Conservation (phyloP, 2,888 invertebrate species). For the Coenonympha glycerion region DNA sequence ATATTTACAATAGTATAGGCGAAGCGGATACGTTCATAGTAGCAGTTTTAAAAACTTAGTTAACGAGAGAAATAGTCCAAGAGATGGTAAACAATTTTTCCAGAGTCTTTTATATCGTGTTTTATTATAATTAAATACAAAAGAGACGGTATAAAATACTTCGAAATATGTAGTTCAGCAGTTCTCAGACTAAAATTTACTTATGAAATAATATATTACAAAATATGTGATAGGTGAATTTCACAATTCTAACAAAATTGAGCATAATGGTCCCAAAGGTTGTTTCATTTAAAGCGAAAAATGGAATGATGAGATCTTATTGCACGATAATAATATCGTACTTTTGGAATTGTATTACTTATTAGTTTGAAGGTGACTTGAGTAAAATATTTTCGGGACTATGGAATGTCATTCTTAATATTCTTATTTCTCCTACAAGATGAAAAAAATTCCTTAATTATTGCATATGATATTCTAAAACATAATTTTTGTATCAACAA, state of each 20-base stretch:
- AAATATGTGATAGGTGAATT: conserved; percentile 34
- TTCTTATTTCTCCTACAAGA: no score
- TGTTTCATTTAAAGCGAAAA: conserved; percentile 50
- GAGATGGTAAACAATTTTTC: neutral
- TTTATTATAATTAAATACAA: neutral
- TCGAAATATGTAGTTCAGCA: neutral
- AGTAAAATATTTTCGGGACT: no score
- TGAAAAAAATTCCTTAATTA: no score
- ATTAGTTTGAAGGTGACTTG: conserved; percentile 12
- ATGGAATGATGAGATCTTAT: conserved; percentile 74
- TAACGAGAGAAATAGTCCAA: conserved; percentile 27
- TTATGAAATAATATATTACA: conserved; percentile 48
- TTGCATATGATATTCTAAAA: no score
- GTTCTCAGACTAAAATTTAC: conserved; percentile 13
- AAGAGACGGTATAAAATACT: no score
- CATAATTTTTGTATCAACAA: no score
- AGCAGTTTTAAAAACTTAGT: conserved; percentile 46
- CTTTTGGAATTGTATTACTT: conserved; percentile 24
- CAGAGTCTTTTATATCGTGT: neutral
- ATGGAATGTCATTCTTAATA: no score
- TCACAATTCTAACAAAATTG: conserved; percentile 46
- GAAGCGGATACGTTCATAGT: conserved; percentile 38
- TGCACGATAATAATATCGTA: conserved; percentile 31
- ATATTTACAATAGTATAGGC: conserved; percentile 49
- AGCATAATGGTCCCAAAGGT: conserved; percentile 54